Evolutionary conservation across 2,888 invertebrate species (phyloP).

Genomic region (Aphidoletes aphidimyza): DNA sequence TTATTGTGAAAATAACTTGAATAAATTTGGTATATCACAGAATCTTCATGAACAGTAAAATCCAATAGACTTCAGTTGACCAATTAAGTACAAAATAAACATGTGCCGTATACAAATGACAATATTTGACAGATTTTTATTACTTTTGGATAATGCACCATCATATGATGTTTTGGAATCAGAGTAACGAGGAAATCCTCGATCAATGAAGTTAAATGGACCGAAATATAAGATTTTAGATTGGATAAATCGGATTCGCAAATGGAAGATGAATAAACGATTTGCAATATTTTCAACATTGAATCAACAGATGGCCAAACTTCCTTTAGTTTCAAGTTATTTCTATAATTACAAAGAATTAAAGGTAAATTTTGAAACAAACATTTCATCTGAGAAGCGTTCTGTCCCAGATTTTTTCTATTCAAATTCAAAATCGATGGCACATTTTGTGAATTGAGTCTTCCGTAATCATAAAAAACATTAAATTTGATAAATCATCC

Average conservation of each 20-base stretch:
- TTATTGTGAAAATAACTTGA: too few relatives aligned
- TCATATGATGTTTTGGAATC: conserved; percentile 55
- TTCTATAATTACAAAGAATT: neutral
- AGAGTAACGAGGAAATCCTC: conserved; percentile 40
- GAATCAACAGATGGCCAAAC: neutral
- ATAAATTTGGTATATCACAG: too few relatives aligned
- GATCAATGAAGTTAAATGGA: neutral
- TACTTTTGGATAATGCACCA: conserved; percentile 55
- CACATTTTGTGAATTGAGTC: neutral
- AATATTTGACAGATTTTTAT: too few relatives aligned
- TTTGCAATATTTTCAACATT: neutral
- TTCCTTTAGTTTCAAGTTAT: neutral
- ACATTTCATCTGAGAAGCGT: neutral
- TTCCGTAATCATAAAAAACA: neutral
- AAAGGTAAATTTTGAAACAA: neutral
- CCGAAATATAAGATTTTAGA: neutral
- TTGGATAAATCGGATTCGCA: neutral
- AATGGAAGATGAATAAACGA: neutral
- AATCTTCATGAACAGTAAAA: too few relatives aligned
- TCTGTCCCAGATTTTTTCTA: neutral
- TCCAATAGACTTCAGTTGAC: too few relatives aligned
- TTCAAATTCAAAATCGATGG: neutral
- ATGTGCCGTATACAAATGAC: too few relatives aligned
- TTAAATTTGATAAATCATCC: neutral
- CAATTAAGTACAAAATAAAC: too few relatives aligned